phyloP scores from a whole-genome alignment of 2,797 vertebrate genomes.

The Nyctalus aviator region DNA sequence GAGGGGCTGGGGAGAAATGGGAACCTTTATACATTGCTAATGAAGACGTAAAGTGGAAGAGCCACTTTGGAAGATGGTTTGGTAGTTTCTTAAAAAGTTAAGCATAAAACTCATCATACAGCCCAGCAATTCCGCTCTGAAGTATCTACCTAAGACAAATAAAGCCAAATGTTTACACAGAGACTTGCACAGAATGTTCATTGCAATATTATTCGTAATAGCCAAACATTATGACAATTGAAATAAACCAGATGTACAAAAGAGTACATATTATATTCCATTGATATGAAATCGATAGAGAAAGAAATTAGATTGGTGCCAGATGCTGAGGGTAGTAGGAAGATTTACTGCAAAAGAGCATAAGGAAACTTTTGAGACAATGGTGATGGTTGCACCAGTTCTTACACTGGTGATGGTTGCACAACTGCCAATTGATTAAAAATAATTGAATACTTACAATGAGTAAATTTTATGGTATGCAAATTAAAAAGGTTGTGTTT shows the following conservation, averaged over 20 bases:
- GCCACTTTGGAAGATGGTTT: not conserved
- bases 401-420: not conserved
- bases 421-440: slow-evolving; percentile 32
- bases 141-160: not conserved
- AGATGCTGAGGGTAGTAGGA: not conserved
- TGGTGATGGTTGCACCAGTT: not conserved
- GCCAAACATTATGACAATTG: not conserved
- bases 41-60: not conserved
- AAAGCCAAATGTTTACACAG: not conserved
- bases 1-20: not conserved
- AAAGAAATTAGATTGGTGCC: slow-evolving; percentile 26
- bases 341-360: slow-evolving; percentile 21
- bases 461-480: not conserved
- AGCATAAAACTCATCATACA: slow-evolving; percentile 2
- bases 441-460: slow-evolving; percentile 12
- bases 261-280: not conserved
- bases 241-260: not conserved
- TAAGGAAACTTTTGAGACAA: not conserved
- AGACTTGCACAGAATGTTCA: not conserved
- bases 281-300: not conserved
- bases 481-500: not conserved
- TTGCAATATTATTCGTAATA: not conserved
- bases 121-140: not conserved
- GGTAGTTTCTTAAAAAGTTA: slow-evolving; percentile 30
- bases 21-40: not conserved